These are phyloP conservation scores for Camelus bactrianus DNA, from an alignment of 2,113 vertebrate genomes.

Conservation along the genomic window DNA sequence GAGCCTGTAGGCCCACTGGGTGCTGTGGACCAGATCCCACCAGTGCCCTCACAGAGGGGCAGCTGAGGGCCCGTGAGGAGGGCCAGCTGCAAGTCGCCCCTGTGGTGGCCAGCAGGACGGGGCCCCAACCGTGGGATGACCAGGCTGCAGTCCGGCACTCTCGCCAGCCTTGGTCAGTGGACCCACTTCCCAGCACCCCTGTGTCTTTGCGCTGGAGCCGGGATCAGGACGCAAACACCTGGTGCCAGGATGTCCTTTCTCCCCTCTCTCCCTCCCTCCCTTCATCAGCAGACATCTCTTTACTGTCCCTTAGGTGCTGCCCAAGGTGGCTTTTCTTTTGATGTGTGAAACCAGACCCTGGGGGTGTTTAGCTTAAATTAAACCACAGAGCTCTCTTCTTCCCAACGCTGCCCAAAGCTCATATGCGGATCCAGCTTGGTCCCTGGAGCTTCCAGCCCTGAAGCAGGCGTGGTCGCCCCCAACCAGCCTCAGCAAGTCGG, in stretches of 20 bases:
- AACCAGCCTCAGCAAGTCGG: neutral
- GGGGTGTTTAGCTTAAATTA: neutral
- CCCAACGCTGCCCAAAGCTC: fast-evolving
- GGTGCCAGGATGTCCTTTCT: neutral
- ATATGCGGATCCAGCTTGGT: too few species aligned
- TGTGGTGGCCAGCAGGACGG: neutral
- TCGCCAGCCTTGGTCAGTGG: too few species aligned
- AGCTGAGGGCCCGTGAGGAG: neutral
- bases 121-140: neutral
- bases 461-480: fast-evolving
- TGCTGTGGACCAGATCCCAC: neutral
- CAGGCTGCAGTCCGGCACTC: neutral
- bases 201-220: fast-evolving
- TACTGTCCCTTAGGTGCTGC: too few species aligned
- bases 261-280: neutral
- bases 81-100: neutral
- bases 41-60: neutral
- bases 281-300: neutral
- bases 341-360: neutral
- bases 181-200: neutral
- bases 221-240: neutral
- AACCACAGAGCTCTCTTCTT: fast-evolving
- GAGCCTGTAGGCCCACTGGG: neutral
- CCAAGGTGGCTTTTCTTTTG: neutral
- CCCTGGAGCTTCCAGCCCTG: neutral